Base-by-base conservation (phyloP, 2,888 invertebrate species). In the Megaustenia siamemsis region DNA sequence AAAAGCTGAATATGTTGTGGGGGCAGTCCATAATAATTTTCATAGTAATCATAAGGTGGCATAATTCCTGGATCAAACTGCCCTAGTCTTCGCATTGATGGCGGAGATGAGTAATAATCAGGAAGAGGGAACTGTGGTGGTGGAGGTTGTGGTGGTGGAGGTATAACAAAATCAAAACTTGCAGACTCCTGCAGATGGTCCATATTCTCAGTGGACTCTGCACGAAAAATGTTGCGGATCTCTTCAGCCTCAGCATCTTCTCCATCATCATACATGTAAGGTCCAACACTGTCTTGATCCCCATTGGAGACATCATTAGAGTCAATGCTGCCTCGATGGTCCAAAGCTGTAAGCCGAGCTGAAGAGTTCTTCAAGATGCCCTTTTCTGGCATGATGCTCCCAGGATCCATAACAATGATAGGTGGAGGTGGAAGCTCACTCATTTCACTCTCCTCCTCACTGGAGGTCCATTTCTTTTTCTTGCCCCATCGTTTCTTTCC, bases 321-420 rank as follows among this genome's bases (percentile, higher is more conserved):
- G 81, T 90, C 91, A 77, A 89, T 89, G 71, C 90, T 90, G 3
- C 88, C 76, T 53, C 90, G 83, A n/a, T 88, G 88, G 40, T 89
- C 89, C 15, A 79, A 38, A 28, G 84, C 83, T 38, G 82, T 83
- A 35, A 89, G 88, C 56, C 88, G 88, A 63, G 88, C 88, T 45
- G 88, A 86, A 32, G 88, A 88, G 85, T 91, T 90, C 84, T 93
- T 93, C 56, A 93, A 89, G 77, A 93, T 93, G 12, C 93, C 93
- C 66, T 91, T 91, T 87, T 92, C 93, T 21, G 93, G 93, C 87
- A 90, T 90, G n/a, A 90, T 89, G 86, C 91, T 91, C 83, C 90
- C 89, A 12, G 91, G 91, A 79, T 91, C 90, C 21, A 90, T 90
- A 43, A 92, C 90, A 38, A 92, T 92, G 24, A 91, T 87, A 1